Evolutionary conservation across 2,888 invertebrate genomes (phyloP), one percentile per base, ranked within the genome.

Genomic region (Eupithecia subumbrata): DNA sequence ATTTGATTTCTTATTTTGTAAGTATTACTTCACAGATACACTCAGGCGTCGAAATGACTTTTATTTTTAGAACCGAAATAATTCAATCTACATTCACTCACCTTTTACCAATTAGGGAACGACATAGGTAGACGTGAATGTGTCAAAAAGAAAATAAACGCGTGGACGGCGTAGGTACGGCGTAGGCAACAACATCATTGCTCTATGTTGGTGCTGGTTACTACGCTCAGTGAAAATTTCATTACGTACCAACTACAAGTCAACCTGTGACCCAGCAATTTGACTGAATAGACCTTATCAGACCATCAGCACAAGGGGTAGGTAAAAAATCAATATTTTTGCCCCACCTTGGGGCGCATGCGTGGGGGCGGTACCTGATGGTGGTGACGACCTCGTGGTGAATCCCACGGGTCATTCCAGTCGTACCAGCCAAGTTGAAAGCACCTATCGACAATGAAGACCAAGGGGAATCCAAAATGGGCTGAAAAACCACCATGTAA

Each of bases 211-310:
- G 25, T 25, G 14, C 60, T 60, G 25, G 60, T 60, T 60, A 25
- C 60, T 18, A 64, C 2, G 64, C 30, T n/a, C 40, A 68, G 71
- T 71, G 71, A 71, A 71, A 63, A 30, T 37, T 9, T 63, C 60
- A 60, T 22, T 18, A 22, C 12, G 1, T n/a, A 64, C 64, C 18
- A 40, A 40, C 66, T 37, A 34, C 16, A 40, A 37, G 11, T n/a
- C 40, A 40, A 37, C 40, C 66, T 67, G 66, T 67, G 64, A 3
- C 89, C 88, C 77, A 78, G 87, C 87, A 92, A 94, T 93, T 93
- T 93, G 91, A 91, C 91, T 86, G 90, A 89, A 89, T 88, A 89
- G 86, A 82, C 86, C 92, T 94, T 94, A 94, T 94, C 94, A 87
- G 84, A 77, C 87, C 88, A 93, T 93, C 93, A 87, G 88, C 89